Base-by-base conservation (phyloP, 1,140 invertebrate genomes). In the Heliconius nattereri region DNA sequence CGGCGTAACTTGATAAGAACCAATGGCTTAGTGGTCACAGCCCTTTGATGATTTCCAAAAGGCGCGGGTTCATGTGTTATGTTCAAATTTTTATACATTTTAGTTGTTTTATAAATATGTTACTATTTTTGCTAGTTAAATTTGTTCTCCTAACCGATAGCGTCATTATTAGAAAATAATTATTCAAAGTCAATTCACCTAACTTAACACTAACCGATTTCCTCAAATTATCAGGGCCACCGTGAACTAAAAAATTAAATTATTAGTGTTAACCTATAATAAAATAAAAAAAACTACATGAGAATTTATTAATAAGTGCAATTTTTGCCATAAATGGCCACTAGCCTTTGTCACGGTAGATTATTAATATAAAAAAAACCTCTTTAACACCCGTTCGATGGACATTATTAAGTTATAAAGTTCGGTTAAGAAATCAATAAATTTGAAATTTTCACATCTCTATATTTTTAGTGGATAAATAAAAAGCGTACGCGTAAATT, bases 401-500 rank as follows among this genome's bases (percentile, higher is more conserved):
- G 81, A 90, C 87, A 84, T 86, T 85, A 90, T 90, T 90, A 85
- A 89, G 89, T 89, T 90, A 90, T 88, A 84, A 87, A 49, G 84
- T 85, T 84, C 83, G 78, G 78, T 83, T 73, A 76, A 79, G 71
- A 78, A 82, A 54, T 54, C 66, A 29, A 78, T 77, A 77, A 80
- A 78, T 32, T 45, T 77, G 74, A 80, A 78, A 23, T 45, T 73
- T 80, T 75, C 54, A 86, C 88, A 71, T 80, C 76, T 86, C 78
- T 84, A 52, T 73, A 32, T 16, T 8, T 49, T 40, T 29, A 3
- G 7, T 60, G 29, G 57, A 86, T 75, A 76, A 84, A 82, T 81
- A 84, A 71, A 23, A 26, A 70, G 57, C 75, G 83, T 81, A 83
- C 78, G 85, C 82, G 73, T 70, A 80, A 81, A 86, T 83, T 84